Percentiles rank a stretch among this genome's conserved stretches.
Evolutionary conservation across 2,113 vertebrate species (phyloP).

Genomic region (Calypte anna): DNA sequence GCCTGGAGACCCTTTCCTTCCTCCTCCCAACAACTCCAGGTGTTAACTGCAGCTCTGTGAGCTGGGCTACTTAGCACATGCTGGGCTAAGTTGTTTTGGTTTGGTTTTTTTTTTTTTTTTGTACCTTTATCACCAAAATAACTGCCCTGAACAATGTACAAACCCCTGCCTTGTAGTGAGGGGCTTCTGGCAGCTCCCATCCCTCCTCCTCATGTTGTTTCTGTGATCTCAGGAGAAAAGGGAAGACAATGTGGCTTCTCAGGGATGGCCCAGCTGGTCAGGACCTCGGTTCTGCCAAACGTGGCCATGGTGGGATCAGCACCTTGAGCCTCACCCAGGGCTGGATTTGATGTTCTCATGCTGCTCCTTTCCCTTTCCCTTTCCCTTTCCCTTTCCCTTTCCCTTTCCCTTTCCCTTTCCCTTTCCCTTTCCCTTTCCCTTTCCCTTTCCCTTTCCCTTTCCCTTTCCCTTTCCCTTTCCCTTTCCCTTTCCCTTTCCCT

Average conservation of each 20-base stretch:
- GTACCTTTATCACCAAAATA: not conserved
- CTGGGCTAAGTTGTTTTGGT: no score
- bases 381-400: no score
- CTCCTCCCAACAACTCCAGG: not conserved
- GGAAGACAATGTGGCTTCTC: not conserved
- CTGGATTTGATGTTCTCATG: accelerated
- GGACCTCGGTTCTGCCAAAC: not conserved
- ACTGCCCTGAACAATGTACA: accelerated
- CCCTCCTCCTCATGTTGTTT: not conserved
- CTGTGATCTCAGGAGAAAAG: not conserved
- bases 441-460: no score
- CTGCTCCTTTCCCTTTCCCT: not conserved
- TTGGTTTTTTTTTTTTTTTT: not conserved
- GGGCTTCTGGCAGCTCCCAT: not conserved
- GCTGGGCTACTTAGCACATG: not conserved
- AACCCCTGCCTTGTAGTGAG: no score
- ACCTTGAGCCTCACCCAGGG: accelerated
- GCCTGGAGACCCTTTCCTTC: not conserved
- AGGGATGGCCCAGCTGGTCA: accelerated
- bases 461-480: no score
- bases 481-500: no score
- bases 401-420: no score
- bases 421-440: no score
- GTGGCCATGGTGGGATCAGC: not conserved
- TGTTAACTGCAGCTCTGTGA: not conserved